Base-by-base conservation (phyloP, 2,797 vertebrate species). In the Catostomus latipinnis region DNA sequence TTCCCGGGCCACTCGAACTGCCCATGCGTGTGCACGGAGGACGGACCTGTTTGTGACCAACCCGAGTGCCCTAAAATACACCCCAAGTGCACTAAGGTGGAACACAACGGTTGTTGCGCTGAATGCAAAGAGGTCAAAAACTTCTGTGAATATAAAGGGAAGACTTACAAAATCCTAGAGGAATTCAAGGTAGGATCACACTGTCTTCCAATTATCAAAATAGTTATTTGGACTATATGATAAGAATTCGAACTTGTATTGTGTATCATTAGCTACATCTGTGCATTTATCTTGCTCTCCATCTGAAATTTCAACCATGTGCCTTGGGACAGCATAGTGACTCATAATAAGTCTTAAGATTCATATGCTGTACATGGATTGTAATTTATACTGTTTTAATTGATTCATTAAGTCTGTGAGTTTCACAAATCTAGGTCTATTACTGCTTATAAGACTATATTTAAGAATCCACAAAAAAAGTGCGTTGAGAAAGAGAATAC, bases 91-190 rank as follows among this genome's bases (percentile, higher is more conserved):
- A 98, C 97, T 88, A 99, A 99, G 93, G 97, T 99, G 92, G 97
- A 99, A 89, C 96, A 99, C 91, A 99, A 99, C 84, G 98, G 98
- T 88, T 99, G 98, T 91, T 99, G 98, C 89, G 97, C 98, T 0
- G 98, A 99, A 89, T 99, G 98, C 94, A 99, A 99, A 89, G 98
- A 99, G 93, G 96, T 98, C 88, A 99, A 96, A 93, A 98, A 99
- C 95, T 99, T 98, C 94, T 99, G 98, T 94, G 98, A 99, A 94
- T 99, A 99, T 89, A 95, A 96, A 84, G 96, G 96, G 86, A 98
- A 99, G 94, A 98, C 93, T 72, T 99, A 99, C 90, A 99, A 98
- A 93, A 96, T 99, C 89, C 93, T 99, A 93, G 96, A 99, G 87
- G 98, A 99, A 91, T 99, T 99, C 91, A 99, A 99, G 98, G 98